Conservation (phyloP, 2,797 vertebrate species). For the Pangasius macronema region DNA sequence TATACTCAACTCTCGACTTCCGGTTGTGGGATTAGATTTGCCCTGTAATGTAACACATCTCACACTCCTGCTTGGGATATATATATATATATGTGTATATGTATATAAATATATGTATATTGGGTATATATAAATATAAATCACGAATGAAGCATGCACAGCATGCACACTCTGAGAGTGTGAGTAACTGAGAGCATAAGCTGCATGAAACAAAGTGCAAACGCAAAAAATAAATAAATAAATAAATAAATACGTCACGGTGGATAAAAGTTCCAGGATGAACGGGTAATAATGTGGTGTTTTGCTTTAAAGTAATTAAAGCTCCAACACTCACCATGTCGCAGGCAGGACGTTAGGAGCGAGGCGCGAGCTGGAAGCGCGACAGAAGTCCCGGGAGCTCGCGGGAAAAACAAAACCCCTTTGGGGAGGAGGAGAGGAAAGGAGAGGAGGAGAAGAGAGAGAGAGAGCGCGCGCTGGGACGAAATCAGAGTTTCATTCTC, state of each 20-base stretch:
- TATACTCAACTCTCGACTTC: not conserved
- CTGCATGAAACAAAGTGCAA: not conserved
- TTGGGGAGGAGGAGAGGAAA: constrained; percentile 65
- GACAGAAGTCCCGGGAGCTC: constrained; percentile 62
- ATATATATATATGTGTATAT: no score
- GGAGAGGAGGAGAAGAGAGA: not conserved
- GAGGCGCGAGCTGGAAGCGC: constrained; percentile 56
- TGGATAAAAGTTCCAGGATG: no score
- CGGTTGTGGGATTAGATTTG: not conserved
- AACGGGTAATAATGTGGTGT: no score
- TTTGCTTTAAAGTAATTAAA: not conserved
- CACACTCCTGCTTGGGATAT: not conserved
- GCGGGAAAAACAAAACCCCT: not conserved
- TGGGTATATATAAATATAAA: not conserved
- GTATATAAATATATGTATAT: no score
- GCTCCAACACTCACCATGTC: constrained; percentile 77
- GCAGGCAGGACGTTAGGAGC: constrained; percentile 59
- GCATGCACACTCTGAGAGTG: not conserved
- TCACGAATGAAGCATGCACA: not conserved
- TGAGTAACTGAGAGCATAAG: not conserved
- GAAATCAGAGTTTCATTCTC: not conserved
- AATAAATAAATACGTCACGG: not conserved
- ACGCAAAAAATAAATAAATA: not conserved
- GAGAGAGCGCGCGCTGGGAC: not conserved
- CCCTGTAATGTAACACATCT: not conserved